Evolutionary conservation across 35 echinoderm and acorn worm genomes (phyloP).

Genomic region (Ophiothrix spiculata): DNA sequence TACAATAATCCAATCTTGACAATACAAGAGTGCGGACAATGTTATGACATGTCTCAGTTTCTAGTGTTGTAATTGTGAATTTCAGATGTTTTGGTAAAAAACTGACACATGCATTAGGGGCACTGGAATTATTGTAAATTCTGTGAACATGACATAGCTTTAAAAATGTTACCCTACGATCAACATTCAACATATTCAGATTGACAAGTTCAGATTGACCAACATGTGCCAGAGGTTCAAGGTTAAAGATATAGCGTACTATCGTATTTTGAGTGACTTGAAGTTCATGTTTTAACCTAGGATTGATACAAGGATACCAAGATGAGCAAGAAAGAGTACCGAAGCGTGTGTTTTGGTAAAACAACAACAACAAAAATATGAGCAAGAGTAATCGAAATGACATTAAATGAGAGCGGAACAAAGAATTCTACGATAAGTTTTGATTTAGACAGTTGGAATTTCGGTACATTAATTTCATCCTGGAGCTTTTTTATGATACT

Average conservation of each 20-base stretch:
- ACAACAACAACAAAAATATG: too few relatives aligned
- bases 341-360: too few relatives aligned
- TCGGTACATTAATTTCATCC: background rate
- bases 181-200: background rate
- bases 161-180: background rate
- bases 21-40: too few relatives aligned
- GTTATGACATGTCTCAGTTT: too few relatives aligned
- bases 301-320: background rate
- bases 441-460: background rate
- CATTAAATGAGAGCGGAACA: background rate
- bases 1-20: too few relatives aligned
- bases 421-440: background rate
- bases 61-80: too few relatives aligned
- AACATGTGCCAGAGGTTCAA: background rate
- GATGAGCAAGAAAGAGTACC: too few relatives aligned
- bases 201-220: background rate
- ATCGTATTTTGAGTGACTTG: background rate
- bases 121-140: background rate
- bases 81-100: background rate
- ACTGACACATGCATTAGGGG: background rate
- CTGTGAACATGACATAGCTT: background rate
- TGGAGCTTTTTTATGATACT: background rate
- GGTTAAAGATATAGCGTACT: background rate
- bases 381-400: background rate
- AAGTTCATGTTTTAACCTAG: background rate